Conservation (phyloP, 2,113 vertebrate species). For the Leuciscus idus region DNA sequence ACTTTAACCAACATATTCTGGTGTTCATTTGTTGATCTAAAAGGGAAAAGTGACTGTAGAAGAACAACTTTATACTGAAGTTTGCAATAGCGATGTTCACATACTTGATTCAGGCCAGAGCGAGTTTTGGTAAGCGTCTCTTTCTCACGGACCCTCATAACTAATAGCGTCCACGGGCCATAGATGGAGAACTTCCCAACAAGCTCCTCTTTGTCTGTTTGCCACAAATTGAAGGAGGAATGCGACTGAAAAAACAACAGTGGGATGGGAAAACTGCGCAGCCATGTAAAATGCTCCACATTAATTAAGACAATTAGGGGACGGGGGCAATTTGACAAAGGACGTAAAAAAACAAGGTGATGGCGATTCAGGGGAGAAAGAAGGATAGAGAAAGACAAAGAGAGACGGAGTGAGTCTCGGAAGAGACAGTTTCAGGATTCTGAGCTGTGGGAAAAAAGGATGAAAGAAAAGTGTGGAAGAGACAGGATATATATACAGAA, state of each 20-base stretch:
- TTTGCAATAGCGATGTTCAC: neutral
- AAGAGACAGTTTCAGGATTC: neutral
- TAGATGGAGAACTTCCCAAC: constrained; percentile 81
- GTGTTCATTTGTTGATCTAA: neutral
- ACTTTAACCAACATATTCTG: neutral
- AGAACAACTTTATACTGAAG: neutral
- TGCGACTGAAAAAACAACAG: constrained; percentile 60
- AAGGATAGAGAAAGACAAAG: neutral
- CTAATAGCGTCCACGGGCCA: constrained; percentile 71
- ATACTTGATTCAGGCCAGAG: neutral
- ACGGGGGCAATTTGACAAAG: constrained; percentile 65
- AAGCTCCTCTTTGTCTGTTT: constrained; percentile 83
- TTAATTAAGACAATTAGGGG: constrained; percentile 68
- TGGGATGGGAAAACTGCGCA: constrained; percentile 62
- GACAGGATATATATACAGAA: neutral
- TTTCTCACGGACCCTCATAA: constrained; percentile 53
- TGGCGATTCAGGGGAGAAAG: constrained; percentile 35
- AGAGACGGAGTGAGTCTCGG: neutral
- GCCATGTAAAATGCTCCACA: constrained; percentile 57
- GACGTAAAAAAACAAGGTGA: constrained; percentile 56
- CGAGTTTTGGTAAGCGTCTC: constrained; percentile 20
- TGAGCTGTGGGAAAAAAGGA: constrained; percentile 31
- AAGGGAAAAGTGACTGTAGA: neutral
- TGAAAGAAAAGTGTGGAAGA: neutral
- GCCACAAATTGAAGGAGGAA: constrained; percentile 78